Conservation (phyloP, 2,113 vertebrate genomes). For the Microcebus tavaratra region DNA sequence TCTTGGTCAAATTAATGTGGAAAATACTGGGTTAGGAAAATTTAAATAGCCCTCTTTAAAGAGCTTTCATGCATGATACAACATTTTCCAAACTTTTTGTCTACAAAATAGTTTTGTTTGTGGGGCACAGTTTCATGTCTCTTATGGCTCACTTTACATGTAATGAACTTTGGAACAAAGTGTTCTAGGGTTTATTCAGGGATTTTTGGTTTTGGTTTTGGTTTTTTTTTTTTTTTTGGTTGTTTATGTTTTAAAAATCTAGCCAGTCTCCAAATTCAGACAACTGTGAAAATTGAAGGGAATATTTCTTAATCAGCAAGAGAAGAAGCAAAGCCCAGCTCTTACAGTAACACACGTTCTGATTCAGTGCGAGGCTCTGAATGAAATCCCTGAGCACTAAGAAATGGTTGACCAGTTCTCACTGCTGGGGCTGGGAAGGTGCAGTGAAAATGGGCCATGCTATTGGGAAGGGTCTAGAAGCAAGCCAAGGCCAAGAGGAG, state of each 20-base stretch:
- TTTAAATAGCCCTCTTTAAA: background rate
- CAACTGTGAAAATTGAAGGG: background rate
- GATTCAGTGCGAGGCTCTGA: background rate
- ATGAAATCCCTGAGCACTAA: background rate
- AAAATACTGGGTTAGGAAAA: background rate
- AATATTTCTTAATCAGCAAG: constrained; percentile 4
- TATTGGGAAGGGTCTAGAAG: background rate
- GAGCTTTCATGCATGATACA: background rate
- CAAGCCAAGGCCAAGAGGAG: background rate
- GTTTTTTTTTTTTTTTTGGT: background rate
- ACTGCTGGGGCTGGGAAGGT: background rate
- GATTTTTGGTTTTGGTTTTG: background rate
- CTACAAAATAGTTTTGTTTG: background rate
- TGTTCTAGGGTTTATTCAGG: background rate
- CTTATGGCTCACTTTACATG: background rate
- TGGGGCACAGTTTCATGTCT: background rate
- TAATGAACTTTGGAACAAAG: background rate
- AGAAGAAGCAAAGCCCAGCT: background rate
- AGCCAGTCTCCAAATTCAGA: background rate
- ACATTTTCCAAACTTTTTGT: background rate
- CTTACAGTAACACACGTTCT: background rate
- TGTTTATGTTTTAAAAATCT: background rate
- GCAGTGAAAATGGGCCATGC: background rate
- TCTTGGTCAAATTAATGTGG: background rate
- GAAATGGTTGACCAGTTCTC: background rate